Conservation (phyloP, 1,140 invertebrate species). For the Microplitis mediator region DNA sequence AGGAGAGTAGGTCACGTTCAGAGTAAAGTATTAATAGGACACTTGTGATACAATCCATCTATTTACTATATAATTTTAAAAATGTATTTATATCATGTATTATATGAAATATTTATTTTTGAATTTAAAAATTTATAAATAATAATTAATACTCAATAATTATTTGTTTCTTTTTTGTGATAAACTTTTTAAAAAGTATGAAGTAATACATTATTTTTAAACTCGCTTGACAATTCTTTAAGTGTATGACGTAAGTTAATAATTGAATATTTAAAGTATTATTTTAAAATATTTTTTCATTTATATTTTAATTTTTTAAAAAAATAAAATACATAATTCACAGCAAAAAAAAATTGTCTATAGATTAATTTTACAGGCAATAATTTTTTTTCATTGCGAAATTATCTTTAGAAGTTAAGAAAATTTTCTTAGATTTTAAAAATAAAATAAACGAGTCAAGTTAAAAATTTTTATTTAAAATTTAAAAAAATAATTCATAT, state of each 20-base stretch:
- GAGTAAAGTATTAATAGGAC: background rate
- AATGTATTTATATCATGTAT: too few species aligned
- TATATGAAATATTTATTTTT: background rate
- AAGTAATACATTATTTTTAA: background rate
- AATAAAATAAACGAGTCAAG: too few species aligned
- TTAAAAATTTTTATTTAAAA: too few species aligned
- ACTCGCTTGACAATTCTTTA: background rate
- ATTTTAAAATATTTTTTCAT: background rate
- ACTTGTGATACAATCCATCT: background rate
- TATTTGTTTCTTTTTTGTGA: too few species aligned
- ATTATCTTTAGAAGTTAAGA: too few species aligned
- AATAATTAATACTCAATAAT: background rate
- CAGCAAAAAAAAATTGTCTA: too few species aligned
- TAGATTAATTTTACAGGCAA: too few species aligned
- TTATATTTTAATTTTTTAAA: background rate
- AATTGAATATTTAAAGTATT: background rate
- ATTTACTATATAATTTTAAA: background rate
- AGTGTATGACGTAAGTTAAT: background rate
- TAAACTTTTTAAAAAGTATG: too few species aligned
- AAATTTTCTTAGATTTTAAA: too few species aligned
- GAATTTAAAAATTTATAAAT: background rate
- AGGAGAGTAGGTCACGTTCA: slow-evolving; percentile 9
- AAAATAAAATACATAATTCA: too few species aligned
- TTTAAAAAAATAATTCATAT: too few species aligned
- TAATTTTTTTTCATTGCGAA: too few species aligned